Conservation (phyloP, 2,113 vertebrate species). For the Heteronetta atricapilla region DNA sequence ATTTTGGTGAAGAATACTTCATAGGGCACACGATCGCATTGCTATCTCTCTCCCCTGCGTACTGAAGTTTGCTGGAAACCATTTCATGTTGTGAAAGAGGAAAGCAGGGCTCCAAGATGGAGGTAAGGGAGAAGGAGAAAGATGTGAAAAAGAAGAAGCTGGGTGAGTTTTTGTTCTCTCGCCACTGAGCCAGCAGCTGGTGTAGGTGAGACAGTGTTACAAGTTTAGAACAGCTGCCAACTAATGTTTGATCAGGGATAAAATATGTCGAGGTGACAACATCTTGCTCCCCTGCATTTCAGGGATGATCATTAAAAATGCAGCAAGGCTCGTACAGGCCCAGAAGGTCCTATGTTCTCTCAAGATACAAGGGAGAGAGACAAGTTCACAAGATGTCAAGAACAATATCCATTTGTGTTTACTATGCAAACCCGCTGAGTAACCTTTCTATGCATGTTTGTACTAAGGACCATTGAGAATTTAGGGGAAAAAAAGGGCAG, state of each 20-base stretch:
- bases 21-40: neutral
- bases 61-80: neutral
- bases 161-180: constrained; percentile 76
- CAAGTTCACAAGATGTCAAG: constrained; percentile 89
- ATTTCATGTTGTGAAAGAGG: neutral
- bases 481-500: constrained; percentile 17
- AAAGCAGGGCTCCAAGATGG: neutral
- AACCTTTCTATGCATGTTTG: constrained; percentile 74
- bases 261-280: constrained; percentile 94
- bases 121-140: neutral
- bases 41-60: neutral
- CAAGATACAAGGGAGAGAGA: constrained; percentile 83
- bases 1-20: neutral
- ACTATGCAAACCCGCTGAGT: constrained; percentile 76
- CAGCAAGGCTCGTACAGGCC: constrained; percentile 82
- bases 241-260: constrained; percentile 94
- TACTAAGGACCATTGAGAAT: constrained; percentile 74
- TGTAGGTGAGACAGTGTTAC: constrained; percentile 86
- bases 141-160: constrained; percentile 58
- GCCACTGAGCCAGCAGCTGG: constrained; percentile 74
- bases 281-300: constrained; percentile 88
- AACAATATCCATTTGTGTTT: constrained; percentile 87
- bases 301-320: constrained; percentile 91
- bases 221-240: constrained; percentile 87
- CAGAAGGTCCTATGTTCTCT: constrained; percentile 82